Evolutionary conservation across 2,888 invertebrate species (phyloP).

Genomic region (Fragum fragum): DNA sequence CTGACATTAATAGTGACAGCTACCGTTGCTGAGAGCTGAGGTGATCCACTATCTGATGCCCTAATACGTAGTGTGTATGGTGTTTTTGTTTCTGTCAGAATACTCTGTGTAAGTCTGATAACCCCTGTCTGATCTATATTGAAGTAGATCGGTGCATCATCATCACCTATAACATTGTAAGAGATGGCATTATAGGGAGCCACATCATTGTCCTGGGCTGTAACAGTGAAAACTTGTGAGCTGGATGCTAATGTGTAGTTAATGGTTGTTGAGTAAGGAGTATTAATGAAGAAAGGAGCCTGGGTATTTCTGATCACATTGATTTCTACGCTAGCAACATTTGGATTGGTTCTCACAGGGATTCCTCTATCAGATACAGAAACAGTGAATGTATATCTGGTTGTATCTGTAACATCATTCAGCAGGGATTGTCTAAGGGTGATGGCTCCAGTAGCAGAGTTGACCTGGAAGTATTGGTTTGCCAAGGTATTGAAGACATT

Average conservation of each 20-base stretch:
- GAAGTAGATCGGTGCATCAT: slow-evolving; percentile 77
- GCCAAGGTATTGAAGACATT: slow-evolving; percentile 48
- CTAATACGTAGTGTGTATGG: slow-evolving; percentile 53
- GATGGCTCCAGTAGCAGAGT: slow-evolving; percentile 72
- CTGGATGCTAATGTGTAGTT: slow-evolving; percentile 61
- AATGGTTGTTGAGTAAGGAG: slow-evolving; percentile 62
- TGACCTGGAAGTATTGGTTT: slow-evolving; percentile 70
- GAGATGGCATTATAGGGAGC: slow-evolving; percentile 77
- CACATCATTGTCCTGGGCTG: slow-evolving; percentile 69
- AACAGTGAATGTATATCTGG: slow-evolving; percentile 61
- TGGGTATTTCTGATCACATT: slow-evolving; percentile 72
- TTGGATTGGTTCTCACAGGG: slow-evolving; percentile 52
- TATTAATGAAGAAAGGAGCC: slow-evolving; percentile 62
- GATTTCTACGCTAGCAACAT: slow-evolving; percentile 62
- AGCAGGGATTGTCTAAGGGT: slow-evolving; percentile 72
- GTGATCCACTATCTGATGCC: slow-evolving; percentile 78
- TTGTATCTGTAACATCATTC: slow-evolving; percentile 68
- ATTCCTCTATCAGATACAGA: slow-evolving; percentile 66
- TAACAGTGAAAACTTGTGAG: slow-evolving; percentile 56
- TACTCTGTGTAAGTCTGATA: slow-evolving; percentile 6
- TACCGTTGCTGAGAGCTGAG: slow-evolving; percentile 70
- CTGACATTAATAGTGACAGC: slow-evolving; percentile 73
- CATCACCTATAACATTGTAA: slow-evolving; percentile 78
- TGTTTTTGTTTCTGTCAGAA: slow-evolving; percentile 54
- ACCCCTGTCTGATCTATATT: slow-evolving; percentile 53